These are phyloP conservation scores for Scaptomyza flava DNA, from an alignment of 2,888 invertebrate species.

Conservation along the genomic window DNA sequence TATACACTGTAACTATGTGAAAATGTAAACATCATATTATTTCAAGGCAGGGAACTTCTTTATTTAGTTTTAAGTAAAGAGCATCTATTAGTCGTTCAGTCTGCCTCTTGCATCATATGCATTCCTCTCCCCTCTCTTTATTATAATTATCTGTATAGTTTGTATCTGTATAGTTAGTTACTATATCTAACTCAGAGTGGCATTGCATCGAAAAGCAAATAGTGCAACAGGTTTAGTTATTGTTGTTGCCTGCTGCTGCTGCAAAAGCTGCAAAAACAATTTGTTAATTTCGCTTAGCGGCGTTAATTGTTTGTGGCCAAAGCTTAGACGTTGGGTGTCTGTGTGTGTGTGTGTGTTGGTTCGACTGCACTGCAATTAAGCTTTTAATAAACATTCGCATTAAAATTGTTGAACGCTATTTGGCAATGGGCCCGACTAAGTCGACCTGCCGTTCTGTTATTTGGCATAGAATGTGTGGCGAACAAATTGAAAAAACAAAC, in stretches of 20 bases:
- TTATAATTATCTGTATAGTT: conserved; percentile 30
- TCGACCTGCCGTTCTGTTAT: conserved; percentile 45
- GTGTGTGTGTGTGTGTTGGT: conserved; percentile 9
- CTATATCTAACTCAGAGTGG: conserved; percentile 14
- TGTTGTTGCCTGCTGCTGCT: conserved; percentile 3
- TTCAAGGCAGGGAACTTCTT: no score
- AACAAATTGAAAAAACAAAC: neutral
- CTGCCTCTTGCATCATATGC: neutral
- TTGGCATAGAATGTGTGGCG: conserved; percentile 62
- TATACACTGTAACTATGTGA: conserved; percentile 15
- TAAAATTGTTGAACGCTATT: conserved; percentile 61
- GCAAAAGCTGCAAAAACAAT: conserved; percentile 53
- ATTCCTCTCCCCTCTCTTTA: neutral
- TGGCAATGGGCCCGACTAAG: conserved; percentile 54
- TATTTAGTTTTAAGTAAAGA: neutral
- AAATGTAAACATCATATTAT: no score
- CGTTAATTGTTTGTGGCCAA: conserved; percentile 72
- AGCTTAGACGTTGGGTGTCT: conserved; percentile 32
- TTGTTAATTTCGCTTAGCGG: conserved; percentile 63
- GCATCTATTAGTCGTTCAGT: neutral
- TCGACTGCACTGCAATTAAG: conserved; percentile 63
- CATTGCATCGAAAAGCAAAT: conserved; percentile 23
- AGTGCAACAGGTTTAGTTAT: conserved; percentile 65
- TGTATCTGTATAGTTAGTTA: conserved; percentile 17
- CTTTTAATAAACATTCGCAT: conserved; percentile 72